A percentile compares a stretch with the other conserved stretches of the same genome.
phyloP scores from a whole-genome alignment of 2,888 invertebrate genomes.

The Noctuana brunneofusca region DNA sequence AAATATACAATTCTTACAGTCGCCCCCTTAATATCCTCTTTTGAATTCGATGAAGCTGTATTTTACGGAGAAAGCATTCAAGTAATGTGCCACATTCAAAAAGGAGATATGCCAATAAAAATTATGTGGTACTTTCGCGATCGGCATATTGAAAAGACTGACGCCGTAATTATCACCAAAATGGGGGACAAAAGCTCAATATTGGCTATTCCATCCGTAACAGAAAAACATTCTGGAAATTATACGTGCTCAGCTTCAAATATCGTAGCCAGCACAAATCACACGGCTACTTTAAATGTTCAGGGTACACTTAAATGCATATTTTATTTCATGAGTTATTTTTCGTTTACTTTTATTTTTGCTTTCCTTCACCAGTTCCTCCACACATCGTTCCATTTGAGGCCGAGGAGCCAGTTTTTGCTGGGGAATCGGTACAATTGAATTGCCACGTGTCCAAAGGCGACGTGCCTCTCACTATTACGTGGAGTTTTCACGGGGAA shows the following conservation, averaged over 20 bases:
- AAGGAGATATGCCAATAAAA: constrained; percentile 88
- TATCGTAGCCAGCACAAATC: constrained; percentile 84
- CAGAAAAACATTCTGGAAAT: constrained; percentile 87
- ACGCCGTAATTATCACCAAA: constrained; percentile 79
- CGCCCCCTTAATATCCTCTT: constrained; percentile 83
- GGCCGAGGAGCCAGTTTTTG: constrained; percentile 84
- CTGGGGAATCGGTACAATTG: constrained; percentile 85
- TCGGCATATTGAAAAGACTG: constrained; percentile 65
- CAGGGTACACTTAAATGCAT: constrained; percentile 82
- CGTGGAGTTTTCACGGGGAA: constrained; percentile 88
- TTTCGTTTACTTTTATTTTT: constrained; percentile 46
- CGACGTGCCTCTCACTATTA: constrained; percentile 87
- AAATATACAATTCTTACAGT: constrained; percentile 69
- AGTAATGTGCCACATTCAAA: constrained; percentile 82
- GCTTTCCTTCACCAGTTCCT: constrained; percentile 53
- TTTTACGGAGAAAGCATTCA: constrained; percentile 84
- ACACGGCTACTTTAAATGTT: constrained; percentile 85
- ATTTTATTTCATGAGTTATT: constrained; percentile 49
- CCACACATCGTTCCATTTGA: constrained; percentile 85
- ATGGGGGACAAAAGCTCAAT: constrained; percentile 84
- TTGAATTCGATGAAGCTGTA: constrained; percentile 81
- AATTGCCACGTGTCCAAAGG: constrained; percentile 86
- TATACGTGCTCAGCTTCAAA: constrained; percentile 90
- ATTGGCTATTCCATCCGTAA: constrained; percentile 85
- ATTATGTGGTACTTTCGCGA: constrained; percentile 88